Evolutionary conservation across 2,888 invertebrate species (phyloP).

Genomic region (Resseliella maxima): DNA sequence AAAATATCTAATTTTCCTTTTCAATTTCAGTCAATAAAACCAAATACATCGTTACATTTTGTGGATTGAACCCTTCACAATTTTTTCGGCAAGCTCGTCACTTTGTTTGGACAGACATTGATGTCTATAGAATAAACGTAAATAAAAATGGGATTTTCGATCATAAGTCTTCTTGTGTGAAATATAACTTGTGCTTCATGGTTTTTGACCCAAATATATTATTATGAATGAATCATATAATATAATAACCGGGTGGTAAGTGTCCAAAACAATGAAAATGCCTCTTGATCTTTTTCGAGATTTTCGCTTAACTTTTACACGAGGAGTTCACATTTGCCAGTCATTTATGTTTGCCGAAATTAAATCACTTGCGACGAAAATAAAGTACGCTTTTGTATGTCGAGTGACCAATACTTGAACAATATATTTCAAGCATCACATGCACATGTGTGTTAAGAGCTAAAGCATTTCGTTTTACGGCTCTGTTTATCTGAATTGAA

Average conservation of each 20-base stretch:
- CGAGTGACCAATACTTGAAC: background rate
- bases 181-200: background rate
- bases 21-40: background rate
- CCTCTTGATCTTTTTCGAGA: background rate
- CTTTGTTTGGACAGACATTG: background rate
- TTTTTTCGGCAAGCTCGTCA: background rate
- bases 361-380: background rate
- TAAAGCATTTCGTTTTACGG: background rate
- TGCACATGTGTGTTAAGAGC: background rate
- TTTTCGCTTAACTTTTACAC: background rate
- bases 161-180: background rate
- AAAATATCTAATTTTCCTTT: background rate
- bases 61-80: background rate
- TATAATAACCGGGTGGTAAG: background rate
- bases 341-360: constrained; percentile 28
- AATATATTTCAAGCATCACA: background rate
- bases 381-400: background rate
- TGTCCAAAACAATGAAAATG: background rate
- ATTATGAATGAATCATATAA: constrained; percentile 31
- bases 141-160: constrained; percentile 17
- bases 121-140: background rate
- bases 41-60: background rate
- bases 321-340: background rate
- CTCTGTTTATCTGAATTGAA: background rate
- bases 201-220: constrained; percentile 30